Evolutionary conservation across 2,888 invertebrate species (phyloP), one percentile per base, ranked within the genome.

Genomic region (Erebia epiphron): DNA sequence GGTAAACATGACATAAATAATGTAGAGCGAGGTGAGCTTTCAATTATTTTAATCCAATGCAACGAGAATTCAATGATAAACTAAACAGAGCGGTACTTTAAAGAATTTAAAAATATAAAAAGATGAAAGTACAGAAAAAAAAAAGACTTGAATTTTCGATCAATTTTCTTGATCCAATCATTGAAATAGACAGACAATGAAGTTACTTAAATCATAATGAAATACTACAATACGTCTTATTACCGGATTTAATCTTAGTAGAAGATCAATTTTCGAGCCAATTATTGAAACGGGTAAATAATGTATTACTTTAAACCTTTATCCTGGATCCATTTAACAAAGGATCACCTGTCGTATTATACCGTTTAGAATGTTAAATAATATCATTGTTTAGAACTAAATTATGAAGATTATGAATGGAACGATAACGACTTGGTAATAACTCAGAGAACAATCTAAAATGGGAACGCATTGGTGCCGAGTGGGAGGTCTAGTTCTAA

Each of bases 391-490:
- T 67, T 26, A 21, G 57, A 56, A 61, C 16, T 67, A 67, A 49
- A 70, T 52, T 52, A 70, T 62, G 52, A 75, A 69, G 70, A 73
- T 78, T 80, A 81, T 81, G 82, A 82, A 82, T 81, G 80, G 76
- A 79, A 76, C 76, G 78, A 77, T 84, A 86, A 86, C 84, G 79
- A 82, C 76, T 70, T 78, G 70, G 79, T 79, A 80, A 84, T 89
- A 86, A 82, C 82, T 86, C 82, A 85, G 77, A 82, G 78, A 84
- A 85, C 80, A 79, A 75, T 80, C 86, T 90, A 89, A 88, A 88
- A 88, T 87, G 87, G 86, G 88, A 87, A 78, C 82, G 72, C 82
- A 73, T 84, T 86, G 85, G 87, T 78, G 79, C 76, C 70, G 78
- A 79, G 82, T 84, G 81, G 82, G 82, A 82, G 81, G 83, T 76